A percentile compares a stretch with the other conserved stretches of the same genome.
Conservation (phyloP, 2,888 invertebrate species). For the Mesoligia furuncula region DNA sequence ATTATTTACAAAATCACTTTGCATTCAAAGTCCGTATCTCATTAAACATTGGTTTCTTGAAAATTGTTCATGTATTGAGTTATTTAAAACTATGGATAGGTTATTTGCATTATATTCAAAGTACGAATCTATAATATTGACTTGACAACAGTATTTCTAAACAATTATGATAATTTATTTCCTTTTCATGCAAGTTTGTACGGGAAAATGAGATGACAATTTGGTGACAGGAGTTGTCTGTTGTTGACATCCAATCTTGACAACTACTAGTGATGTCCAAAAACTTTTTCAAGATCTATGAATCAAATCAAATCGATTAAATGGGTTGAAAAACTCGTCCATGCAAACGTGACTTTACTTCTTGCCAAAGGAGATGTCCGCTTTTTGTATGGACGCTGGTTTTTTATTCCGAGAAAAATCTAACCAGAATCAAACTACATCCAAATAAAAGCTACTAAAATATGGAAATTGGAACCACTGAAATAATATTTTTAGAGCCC, state of each 20-base stretch:
- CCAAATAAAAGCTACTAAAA: too few relatives aligned
- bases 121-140: conserved; percentile 18
- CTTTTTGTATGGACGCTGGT: too few relatives aligned
- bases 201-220: conserved; percentile 8
- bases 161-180: conserved; percentile 9
- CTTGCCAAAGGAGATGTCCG: too few relatives aligned
- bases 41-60: conserved; percentile 4
- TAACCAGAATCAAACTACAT: too few relatives aligned
- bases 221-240: conserved; percentile 6
- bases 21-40: conserved; percentile 46
- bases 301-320: background rate
- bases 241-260: conserved; percentile 8
- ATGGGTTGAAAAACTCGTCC: too few relatives aligned
- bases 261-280: conserved; percentile 19
- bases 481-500: too few relatives aligned
- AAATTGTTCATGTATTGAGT: conserved; percentile 18
- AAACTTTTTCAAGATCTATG: background rate
- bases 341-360: too few relatives aligned
- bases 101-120: conserved; percentile 22
- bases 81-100: conserved; percentile 18
- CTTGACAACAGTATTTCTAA: background rate
- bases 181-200: conserved; percentile 6
- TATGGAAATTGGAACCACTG: too few relatives aligned
- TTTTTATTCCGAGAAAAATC: too few relatives aligned
- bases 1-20: conserved; percentile 61